Evolutionary conservation across 2,797 vertebrate species (phyloP).

Genomic region (Microhierax caerulescens): DNA sequence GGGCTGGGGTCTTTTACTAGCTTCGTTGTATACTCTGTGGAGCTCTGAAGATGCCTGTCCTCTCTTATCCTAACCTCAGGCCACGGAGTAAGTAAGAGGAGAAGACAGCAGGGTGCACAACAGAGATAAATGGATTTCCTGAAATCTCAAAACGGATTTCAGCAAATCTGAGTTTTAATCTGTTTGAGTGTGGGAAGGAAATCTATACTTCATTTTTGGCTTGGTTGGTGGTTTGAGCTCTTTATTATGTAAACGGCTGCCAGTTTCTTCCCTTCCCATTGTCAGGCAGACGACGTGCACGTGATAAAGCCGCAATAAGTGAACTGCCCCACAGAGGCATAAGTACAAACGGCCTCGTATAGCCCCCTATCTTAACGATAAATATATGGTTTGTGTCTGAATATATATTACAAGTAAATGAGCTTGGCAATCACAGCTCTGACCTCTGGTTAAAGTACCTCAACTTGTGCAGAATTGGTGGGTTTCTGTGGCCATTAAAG

Average conservation of each 20-base stretch:
- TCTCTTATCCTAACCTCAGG: neutral
- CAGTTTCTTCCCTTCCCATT: neutral
- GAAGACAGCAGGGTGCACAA: neutral
- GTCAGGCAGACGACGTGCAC: neutral
- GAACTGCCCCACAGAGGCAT: neutral
- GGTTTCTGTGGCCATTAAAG: neutral
- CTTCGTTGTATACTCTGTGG: neutral
- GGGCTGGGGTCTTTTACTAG: accelerated
- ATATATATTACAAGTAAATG: neutral
- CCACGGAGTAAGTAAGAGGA: neutral
- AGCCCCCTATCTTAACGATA: neutral
- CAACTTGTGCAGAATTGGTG: neutral
- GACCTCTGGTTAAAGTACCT: neutral
- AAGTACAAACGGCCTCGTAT: neutral
- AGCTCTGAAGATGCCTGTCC: neutral
- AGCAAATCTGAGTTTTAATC: neutral
- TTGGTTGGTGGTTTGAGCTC: neutral
- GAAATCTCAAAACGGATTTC: slow-evolving; percentile 15
- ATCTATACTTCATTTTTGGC: neutral
- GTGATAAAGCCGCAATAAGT: neutral
- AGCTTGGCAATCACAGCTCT: neutral
- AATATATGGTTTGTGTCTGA: neutral
- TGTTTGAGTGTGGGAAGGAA: neutral
- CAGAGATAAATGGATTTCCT: slow-evolving; percentile 1
- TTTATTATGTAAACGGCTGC: neutral